A percentile compares a stretch with the other conserved stretches of the same genome.
phyloP scores from a whole-genome alignment of 2,797 vertebrate genomes.

The Phaenicophaeus curvirostris region DNA sequence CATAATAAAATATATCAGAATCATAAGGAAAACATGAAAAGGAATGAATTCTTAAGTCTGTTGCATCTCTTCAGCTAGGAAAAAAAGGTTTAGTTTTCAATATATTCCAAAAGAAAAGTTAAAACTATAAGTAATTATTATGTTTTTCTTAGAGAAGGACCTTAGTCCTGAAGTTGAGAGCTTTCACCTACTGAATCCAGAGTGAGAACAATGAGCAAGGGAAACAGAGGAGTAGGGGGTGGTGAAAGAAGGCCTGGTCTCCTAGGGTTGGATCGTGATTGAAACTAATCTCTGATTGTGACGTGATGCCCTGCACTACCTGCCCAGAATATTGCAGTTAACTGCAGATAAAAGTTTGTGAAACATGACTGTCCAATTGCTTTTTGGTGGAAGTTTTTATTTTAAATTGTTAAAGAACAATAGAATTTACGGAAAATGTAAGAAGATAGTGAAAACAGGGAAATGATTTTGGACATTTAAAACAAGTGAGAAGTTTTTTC shows the following conservation, averaged over 20 bases:
- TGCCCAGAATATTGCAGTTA: not conserved
- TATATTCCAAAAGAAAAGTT: not conserved
- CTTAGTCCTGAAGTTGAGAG: not conserved
- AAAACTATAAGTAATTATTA: not conserved
- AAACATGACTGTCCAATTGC: not conserved
- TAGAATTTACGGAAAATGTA: not conserved
- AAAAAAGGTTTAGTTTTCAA: not conserved
- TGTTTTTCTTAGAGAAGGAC: not conserved
- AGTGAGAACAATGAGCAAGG: not conserved
- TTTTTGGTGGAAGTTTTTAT: not conserved
- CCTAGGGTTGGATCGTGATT: not conserved
- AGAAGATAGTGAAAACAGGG: not conserved
- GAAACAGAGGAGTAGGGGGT: too few relatives aligned
- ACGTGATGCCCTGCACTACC: not conserved
- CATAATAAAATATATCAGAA: not conserved
- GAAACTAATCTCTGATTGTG: not conserved
- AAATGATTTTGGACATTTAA: not conserved
- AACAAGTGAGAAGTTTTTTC: not conserved
- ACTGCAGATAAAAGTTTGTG: not conserved
- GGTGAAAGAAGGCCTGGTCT: not conserved
- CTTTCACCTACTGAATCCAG: not conserved
- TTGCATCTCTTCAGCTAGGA: not conserved
- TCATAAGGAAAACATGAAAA: not conserved
- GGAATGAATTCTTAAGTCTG: not conserved
- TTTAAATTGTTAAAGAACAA: not conserved